Evolutionary conservation across 2,797 vertebrate genomes (phyloP).

Genomic region (Phrynocephalus vlangalii): DNA sequence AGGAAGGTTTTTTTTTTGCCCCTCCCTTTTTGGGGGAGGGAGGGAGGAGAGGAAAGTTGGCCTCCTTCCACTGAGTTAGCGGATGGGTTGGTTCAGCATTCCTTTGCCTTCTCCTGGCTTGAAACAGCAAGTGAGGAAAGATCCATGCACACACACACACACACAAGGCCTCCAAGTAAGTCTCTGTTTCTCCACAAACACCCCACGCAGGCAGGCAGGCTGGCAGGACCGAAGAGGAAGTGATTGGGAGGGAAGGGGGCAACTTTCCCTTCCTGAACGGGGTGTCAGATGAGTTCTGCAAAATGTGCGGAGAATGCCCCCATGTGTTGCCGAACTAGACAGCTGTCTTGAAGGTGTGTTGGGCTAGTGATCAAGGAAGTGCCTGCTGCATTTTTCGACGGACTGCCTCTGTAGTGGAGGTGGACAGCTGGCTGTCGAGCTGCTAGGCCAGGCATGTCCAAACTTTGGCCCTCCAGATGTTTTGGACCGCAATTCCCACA

Average conservation of each 20-base stretch:
- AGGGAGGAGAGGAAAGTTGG: not conserved
- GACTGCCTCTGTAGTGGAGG: not conserved
- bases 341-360: too few relatives aligned
- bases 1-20: not conserved
- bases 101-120: constrained; percentile 19
- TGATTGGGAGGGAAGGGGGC: not conserved
- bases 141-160: not conserved
- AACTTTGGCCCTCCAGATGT: too few relatives aligned
- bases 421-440: not conserved
- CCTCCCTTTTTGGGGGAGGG: not conserved
- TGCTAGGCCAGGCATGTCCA: too few relatives aligned
- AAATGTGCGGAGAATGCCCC: too few relatives aligned
- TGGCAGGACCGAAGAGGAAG: not conserved
- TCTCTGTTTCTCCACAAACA: too few relatives aligned
- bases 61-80: not conserved
- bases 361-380: not conserved
- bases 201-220: too few relatives aligned
- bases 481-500: too few relatives aligned
- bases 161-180: not conserved
- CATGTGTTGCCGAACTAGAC: not conserved
- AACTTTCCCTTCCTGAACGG: not conserved
- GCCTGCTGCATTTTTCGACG: not conserved
- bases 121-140: not conserved
- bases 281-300: not conserved
- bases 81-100: constrained; percentile 14